Conservation (phyloP, 53 echinoderm and acorn worm species). For the Antedon mediterranea region DNA sequence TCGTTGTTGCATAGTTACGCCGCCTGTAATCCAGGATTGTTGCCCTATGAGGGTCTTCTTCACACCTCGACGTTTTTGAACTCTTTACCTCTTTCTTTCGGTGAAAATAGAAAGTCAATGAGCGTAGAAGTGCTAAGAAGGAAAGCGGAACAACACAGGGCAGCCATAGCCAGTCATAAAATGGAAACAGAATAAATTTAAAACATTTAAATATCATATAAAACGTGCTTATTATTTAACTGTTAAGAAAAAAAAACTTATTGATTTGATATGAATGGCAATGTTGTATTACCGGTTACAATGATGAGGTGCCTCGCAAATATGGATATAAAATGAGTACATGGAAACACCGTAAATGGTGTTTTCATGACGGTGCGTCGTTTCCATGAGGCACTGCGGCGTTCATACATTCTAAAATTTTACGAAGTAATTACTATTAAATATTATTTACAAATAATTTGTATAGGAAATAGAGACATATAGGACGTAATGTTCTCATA, state of each 20-base stretch:
- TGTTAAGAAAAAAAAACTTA: neutral
- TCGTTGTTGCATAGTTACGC: neutral
- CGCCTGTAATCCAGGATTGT: neutral
- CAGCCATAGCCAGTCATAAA: constrained; percentile 18
- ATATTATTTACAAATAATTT: no score
- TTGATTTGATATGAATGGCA: no score
- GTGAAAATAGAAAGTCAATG: constrained; percentile 56
- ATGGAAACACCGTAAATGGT: no score
- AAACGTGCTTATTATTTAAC: neutral
- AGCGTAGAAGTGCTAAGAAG: constrained; percentile 76
- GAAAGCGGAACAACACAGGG: constrained; percentile 69
- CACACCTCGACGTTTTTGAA: constrained; percentile 1
- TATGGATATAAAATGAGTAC: no score
- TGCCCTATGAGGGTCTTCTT: neutral
- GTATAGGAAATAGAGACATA: no score
- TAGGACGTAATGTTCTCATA: no score
- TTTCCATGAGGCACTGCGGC: no score
- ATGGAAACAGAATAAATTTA: neutral
- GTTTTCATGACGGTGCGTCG: no score
- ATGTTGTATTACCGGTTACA: no score
- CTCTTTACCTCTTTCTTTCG: neutral
- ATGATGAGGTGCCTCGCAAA: no score
- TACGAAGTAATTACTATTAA: no score
- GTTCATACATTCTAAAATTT: no score
- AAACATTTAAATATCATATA: neutral